Conservation (phyloP, 2,113 vertebrate species). For the Etheostoma cragini region DNA sequence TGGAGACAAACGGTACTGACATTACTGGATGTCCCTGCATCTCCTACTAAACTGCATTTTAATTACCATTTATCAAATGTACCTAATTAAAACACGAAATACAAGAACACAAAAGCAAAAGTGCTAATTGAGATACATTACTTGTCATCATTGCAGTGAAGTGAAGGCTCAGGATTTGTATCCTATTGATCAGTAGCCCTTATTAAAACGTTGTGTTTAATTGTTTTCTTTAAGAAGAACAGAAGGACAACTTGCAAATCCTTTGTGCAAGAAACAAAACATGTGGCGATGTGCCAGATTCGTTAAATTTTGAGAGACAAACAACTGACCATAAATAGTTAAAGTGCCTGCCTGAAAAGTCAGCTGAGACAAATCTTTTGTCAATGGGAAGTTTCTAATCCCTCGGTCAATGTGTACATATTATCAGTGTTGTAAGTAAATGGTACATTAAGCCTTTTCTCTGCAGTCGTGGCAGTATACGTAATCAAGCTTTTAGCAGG, state of each 20-base stretch:
- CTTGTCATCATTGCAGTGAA: constrained; percentile 32
- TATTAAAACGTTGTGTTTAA: background rate
- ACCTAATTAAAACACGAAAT: constrained; percentile 7
- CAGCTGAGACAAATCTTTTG: background rate
- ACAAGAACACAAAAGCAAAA: background rate
- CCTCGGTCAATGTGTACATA: background rate
- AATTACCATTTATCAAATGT: constrained; percentile 1
- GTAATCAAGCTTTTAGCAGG: background rate
- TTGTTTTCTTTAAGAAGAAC: background rate
- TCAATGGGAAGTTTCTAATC: background rate
- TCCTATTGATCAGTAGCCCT: constrained; percentile 60
- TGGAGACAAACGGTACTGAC: background rate
- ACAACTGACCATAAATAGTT: background rate
- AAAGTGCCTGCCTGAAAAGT: background rate
- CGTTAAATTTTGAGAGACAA: background rate
- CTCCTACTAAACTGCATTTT: background rate
- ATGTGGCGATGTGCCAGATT: background rate
- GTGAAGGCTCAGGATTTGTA: constrained; percentile 62
- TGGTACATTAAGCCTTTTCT: background rate
- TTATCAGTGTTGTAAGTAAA: background rate
- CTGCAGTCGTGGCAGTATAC: background rate
- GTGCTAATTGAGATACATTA: constrained; percentile 28
- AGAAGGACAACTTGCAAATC: background rate
- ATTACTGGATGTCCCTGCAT: background rate
- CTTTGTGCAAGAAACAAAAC: background rate